Conservation (phyloP, 92 coral and sea anemone genomes). For the Umimayanthus kanabou region DNA sequence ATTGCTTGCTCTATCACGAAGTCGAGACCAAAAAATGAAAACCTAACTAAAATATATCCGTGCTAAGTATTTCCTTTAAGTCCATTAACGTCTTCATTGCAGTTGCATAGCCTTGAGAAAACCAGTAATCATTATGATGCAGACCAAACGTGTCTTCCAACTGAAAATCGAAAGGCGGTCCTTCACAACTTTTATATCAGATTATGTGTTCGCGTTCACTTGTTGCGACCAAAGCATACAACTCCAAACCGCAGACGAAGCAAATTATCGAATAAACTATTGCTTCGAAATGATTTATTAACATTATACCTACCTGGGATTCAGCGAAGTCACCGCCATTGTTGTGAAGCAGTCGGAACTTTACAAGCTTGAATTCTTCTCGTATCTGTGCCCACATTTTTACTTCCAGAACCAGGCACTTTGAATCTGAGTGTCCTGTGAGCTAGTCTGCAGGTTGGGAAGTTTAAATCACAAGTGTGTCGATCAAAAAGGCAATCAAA, state of each 20-base stretch:
- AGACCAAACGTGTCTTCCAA: background rate
- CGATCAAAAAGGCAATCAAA: background rate
- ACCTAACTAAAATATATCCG: background rate
- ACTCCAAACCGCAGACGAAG: too few species aligned
- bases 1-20: background rate
- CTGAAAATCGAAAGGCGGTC: background rate
- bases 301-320: constrained; percentile 71
- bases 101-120: background rate
- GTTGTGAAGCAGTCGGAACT: constrained; percentile 62
- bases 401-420: background rate
- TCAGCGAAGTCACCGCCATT: constrained; percentile 83
- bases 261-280: too few species aligned
- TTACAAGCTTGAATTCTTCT: constrained; percentile 64
- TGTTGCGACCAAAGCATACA: background rate
- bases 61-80: too few species aligned
- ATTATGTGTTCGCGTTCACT: background rate
- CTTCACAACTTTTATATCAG: background rate
- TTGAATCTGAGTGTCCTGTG: background rate
- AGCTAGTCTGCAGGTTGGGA: background rate
- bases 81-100: background rate
- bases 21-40: background rate
- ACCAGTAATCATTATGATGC: background rate
- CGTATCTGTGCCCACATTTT: constrained; percentile 41
- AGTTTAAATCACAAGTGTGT: background rate
- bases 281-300: too few species aligned